Evolutionary conservation across 2,888 invertebrate genomes (phyloP), one percentile per base, ranked within the genome.

Genomic region (Schizaphis graminum): DNA sequence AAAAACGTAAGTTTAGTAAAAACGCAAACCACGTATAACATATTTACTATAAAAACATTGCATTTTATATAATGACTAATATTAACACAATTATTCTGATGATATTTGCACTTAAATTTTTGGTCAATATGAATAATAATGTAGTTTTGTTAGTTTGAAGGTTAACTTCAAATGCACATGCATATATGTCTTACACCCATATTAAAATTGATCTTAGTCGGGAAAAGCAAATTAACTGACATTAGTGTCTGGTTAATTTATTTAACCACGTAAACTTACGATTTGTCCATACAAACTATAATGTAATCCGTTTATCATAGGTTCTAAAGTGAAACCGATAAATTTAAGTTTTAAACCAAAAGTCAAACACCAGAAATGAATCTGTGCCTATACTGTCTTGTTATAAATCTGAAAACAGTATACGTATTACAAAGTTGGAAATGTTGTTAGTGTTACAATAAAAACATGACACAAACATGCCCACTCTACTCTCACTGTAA

Each of bases 191-290:
- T 10, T 24, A 28, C 10, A n/a, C 77, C 2, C 4, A 77, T 24
- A 89, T 10, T 89, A 61, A 89, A 56, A 61, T 91, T 77, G 67
- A 77, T 77, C 49, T 49, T 26, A 77, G 77, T 77, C 11, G n/a
- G 26, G 77, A 77, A 53, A 49, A 53, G 11, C 11, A 24, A 91
- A 91, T 91, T 77, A 28, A 91, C 91, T 49, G 28, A 77, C 35
- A 77, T n/a, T 77, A 67, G 49, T 91, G 49, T 77, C 13, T 35
- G 49, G 67, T 67, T 90, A 91, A 77, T 49, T 91, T 77, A 91
- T 91, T 77, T 77, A 35, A 35, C 77, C 26, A 8, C 16, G 35
- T 77, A 77, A 77, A 91, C 77, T 35, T 91, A 77, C 24, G 26
- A 24, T 53, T 88, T 35, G 24, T n/a, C 53, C 88, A 35, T 53